Base-by-base conservation (phyloP, 2,888 invertebrate genomes). In the Macrostomum cliftonense region DNA sequence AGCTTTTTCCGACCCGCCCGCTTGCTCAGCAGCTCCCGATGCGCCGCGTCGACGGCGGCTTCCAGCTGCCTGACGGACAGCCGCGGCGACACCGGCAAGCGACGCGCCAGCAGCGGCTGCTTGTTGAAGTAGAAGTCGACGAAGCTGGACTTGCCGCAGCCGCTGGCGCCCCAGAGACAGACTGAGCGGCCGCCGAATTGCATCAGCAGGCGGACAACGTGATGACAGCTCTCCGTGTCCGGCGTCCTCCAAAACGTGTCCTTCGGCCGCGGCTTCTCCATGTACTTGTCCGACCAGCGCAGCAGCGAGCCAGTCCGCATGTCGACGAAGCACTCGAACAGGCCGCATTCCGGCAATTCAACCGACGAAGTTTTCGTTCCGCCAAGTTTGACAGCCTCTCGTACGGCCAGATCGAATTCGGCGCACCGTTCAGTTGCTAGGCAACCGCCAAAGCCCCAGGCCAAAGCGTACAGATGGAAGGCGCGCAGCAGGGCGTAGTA, bases 91-190 rank as follows among this genome's bases (percentile, higher is more conserved):
- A 28, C 28, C 4, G 28, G 5, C 5, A 28, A 7, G 4, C 28
- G 28, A 7, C 28, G 28, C 4, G 28, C 28, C 28, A 9, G 5
- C 28, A 28, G 28, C 4, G 28, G 28, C 28, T 28, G 28, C 28
- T 28, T 28, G 28, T 28, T 28, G 40, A 40, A 19, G 40, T 19
- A 40, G 40, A 19, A 40, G 5, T 63, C 57, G 21, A 67, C 54
- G 4, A 66, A 56, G 13, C 61, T 49, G 14, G 66, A 58, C 53
- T 68, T 68, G 9, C 68, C 68, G 4, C 64, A 63, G 4, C 66
- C 67, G n/a, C 64, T 61, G 12, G 56, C 58, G 2, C 68, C 68
- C n/a, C 59, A 56, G 38, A 68, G 42, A 28, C 66, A 55, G 7
- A 68, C 62, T n/a, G 64, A 62, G 16, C 61, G 60, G 39, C 61